A percentile compares a stretch with the other conserved stretches of the same genome.
phyloP scores from a whole-genome alignment of 2,888 invertebrate species.

The Lycia hirtaria region DNA sequence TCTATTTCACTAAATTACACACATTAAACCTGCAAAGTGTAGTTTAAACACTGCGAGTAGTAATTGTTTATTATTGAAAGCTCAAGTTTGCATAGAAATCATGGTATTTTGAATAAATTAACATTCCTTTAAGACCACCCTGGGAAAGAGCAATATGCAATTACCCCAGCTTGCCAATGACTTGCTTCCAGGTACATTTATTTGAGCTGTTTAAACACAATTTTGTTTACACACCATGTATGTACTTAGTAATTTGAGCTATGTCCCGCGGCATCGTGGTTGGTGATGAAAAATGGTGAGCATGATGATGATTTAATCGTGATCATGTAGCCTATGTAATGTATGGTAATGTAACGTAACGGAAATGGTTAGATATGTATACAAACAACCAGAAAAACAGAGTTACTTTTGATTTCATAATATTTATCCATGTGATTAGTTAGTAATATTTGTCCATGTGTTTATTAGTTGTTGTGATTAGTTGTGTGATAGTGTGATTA shows the following conservation, averaged over 20 bases:
- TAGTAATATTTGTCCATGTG: no score
- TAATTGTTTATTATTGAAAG: constrained; percentile 51
- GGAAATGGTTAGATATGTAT: no score
- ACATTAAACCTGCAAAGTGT: neutral
- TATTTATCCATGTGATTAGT: no score
- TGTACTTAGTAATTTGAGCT: neutral
- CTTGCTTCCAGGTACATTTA: constrained; percentile 31
- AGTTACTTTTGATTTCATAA: no score
- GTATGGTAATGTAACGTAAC: no score
- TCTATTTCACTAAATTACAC: constrained; percentile 14
- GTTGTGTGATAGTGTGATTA: no score
- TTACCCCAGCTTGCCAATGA: constrained; percentile 56
- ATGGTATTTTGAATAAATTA: constrained; percentile 64
- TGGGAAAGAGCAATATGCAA: constrained; percentile 65
- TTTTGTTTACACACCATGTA: neutral
- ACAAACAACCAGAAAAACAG: no score
- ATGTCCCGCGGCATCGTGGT: no score
- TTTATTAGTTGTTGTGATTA: no score
- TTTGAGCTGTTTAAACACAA: constrained; percentile 13
- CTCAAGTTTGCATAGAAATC: constrained; percentile 60
- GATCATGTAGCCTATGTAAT: no score
- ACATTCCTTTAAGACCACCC: constrained; percentile 73
- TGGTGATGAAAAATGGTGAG: no score
- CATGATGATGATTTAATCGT: no score
- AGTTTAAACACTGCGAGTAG: neutral